Evolutionary conservation across 2,113 vertebrate genomes (phyloP).

Genomic region (Gasterosteus nipponicus): DNA sequence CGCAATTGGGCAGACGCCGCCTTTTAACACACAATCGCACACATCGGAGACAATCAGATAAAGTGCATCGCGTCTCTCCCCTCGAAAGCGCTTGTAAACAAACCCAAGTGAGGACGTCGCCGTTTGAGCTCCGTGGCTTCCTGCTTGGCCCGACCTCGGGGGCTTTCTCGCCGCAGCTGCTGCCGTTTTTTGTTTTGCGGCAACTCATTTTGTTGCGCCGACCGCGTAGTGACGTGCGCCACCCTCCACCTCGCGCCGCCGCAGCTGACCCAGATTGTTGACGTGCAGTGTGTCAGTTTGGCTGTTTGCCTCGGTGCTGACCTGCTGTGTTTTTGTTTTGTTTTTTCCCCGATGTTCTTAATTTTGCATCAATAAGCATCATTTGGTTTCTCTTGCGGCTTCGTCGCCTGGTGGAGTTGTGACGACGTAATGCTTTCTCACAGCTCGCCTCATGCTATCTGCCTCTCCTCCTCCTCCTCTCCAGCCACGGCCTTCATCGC

Average conservation of each 20-base stretch:
- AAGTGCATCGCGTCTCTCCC: no score
- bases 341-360: background rate
- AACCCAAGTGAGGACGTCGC: background rate
- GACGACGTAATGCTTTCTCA: background rate
- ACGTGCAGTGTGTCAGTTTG: background rate
- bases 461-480: background rate
- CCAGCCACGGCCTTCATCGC: conserved; percentile 90
- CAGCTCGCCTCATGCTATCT: background rate
- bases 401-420: background rate
- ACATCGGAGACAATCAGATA: background rate
- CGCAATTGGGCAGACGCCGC: background rate
- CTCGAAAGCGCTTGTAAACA: background rate
- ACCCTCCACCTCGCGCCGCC: conserved; percentile 31
- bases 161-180: conserved; percentile 48
- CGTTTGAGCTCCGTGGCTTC: conserved; percentile 23
- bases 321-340: background rate
- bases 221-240: conserved; percentile 39
- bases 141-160: conserved; percentile 35
- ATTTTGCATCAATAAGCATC: background rate
- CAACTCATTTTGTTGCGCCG: background rate
- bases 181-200: conserved; percentile 35
- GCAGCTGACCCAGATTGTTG: conserved; percentile 17
- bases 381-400: background rate
- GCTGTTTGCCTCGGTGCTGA: background rate
- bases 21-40: background rate